phyloP scores from a whole-genome alignment of 2,888 invertebrate species.

The Folsomia candida region DNA sequence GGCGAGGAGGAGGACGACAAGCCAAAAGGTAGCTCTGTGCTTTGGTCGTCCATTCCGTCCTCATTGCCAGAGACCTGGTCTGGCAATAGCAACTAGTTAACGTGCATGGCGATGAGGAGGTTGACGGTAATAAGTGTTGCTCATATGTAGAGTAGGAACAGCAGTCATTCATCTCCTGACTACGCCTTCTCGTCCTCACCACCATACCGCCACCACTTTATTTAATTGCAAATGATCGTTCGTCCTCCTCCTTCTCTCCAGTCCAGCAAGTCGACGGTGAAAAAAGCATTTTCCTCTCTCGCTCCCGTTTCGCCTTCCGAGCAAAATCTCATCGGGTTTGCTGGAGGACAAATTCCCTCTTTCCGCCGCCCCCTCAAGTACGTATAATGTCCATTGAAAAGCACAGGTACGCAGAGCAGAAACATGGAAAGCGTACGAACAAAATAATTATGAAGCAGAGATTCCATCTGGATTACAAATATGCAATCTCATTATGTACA shows the following conservation, averaged over 20 bases:
- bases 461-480: too few species aligned
- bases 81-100: too few species aligned
- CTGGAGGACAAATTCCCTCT: not conserved
- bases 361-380: too few species aligned
- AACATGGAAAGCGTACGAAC: too few species aligned
- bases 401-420: too few species aligned
- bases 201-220: conserved; percentile 43
- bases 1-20: too few species aligned
- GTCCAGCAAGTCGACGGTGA: not conserved
- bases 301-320: not conserved
- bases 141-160: conserved; percentile 32
- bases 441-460: too few species aligned
- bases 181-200: not conserved
- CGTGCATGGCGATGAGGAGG: not conserved
- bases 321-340: not conserved
- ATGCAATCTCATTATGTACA: too few species aligned
- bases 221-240: conserved; percentile 47
- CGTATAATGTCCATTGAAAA: too few species aligned
- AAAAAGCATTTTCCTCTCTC: not conserved
- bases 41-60: too few species aligned
- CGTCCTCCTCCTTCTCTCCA: not conserved
- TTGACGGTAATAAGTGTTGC: conserved; percentile 27
- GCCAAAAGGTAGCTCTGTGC: too few species aligned
- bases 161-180: conserved; percentile 40
- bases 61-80: too few species aligned